Evolutionary conservation across 2,888 invertebrate species (phyloP), one percentile per base, ranked within the genome.

Genomic region (Pachliopta kotzebuea): DNA sequence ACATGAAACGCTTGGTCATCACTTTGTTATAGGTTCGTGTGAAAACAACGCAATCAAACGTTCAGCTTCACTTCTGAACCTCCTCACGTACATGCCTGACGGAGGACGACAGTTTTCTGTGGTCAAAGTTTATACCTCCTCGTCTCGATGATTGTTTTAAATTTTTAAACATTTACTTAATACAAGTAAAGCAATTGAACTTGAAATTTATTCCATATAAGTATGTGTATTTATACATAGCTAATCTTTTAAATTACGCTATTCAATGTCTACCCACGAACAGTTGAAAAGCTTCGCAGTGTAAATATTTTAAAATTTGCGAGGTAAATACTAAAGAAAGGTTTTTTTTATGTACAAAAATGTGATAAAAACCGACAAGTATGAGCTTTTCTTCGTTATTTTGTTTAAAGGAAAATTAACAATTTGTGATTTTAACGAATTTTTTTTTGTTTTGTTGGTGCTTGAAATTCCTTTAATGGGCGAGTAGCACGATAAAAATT

Each of bases 31-130:
- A 78, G 76, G 77, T 78, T 80, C 77, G 75, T 76, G 78, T 69
- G 79, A 81, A 81, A 81, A 50, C 50, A 52, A 49, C 21, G 37
- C 29, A 60, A 42, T 50, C n/a, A 29, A 29, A 29, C 45, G 61
- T 81, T 83, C 77, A 82, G 76, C 72, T 74, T 74, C 64, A 74
- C 80, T 83, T 76, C 67, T 66, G 62, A 86, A 71, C 73, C 84
- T 64, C 66, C 79, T 82, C 88, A 87, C 88, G 88, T 87, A 69
- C 77, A 67, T 65, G 71, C 11, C 72, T 77, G 81, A 80, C 84
- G 78, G 81, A 80, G 74, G 69, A 75, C 31, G 29, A 29, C 59
- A 17, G 52, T 50, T 21, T 56, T 9, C 20, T 18, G 50, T 20
- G 50, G 50, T 4, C 11, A 31, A 11, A 11, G 8, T 11, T 31